Conservation (phyloP, 2,797 vertebrate genomes). For the Ceyx erithaca region DNA sequence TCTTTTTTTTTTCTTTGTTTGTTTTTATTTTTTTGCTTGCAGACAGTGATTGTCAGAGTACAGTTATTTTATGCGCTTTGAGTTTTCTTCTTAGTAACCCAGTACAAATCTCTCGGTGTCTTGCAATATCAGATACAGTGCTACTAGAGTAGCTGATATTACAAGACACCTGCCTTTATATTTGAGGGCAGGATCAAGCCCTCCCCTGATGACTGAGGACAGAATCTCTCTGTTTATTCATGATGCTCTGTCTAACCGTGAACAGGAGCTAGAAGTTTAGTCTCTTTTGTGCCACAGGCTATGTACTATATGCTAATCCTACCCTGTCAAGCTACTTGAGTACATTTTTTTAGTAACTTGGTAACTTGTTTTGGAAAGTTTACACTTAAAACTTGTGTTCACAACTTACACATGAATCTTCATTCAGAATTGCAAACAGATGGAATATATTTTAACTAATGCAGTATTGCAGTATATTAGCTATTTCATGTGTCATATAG, state of each 20-base stretch:
- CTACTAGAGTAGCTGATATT: slow-evolving; percentile 33
- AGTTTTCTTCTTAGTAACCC: slow-evolving; percentile 1
- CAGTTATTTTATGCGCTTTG: not conserved
- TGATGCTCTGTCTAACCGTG: not conserved
- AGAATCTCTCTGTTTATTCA: slow-evolving; percentile 44
- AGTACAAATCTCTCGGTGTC: not conserved
- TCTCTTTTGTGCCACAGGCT: not conserved
- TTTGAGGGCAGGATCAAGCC: slow-evolving; percentile 40
- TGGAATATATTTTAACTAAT: not conserved
- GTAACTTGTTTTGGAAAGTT: not conserved
- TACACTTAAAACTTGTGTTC: not conserved
- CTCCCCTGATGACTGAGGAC: slow-evolving; percentile 21
- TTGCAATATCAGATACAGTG: slow-evolving; percentile 35
- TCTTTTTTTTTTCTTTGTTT: too few species aligned
- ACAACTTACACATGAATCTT: not conserved
- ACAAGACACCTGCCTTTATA: slow-evolving; percentile 40
- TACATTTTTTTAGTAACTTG: not conserved
- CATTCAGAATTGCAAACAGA: not conserved
- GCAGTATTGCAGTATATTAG: too few species aligned
- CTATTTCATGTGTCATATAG: not conserved
- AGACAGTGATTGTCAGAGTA: not conserved
- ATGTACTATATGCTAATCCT: not conserved
- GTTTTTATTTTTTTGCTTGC: not conserved
- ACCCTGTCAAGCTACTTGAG: not conserved
- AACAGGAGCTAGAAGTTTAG: not conserved